Base-by-base conservation (phyloP, 2,888 invertebrate genomes). In the Clusia tigrina region DNA sequence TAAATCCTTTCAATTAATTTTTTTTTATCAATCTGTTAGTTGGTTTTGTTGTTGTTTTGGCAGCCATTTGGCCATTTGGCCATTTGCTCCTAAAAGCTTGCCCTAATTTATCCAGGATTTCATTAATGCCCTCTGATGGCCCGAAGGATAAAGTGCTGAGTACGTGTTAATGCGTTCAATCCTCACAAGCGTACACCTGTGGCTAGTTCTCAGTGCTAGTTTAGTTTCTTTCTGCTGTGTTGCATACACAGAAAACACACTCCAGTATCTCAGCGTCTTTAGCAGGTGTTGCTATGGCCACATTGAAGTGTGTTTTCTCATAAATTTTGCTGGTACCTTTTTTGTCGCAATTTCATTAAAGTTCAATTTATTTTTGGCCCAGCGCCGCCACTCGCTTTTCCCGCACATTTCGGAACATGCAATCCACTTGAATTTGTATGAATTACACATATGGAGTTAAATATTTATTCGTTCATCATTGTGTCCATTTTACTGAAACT, bases 341-440 rank as follows among this genome's bases (percentile, higher is more conserved):
- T n/a, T n/a, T n/a, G 48, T 18, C 48, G 48, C 48, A 48, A 42
- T 42, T 42, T 42, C 10, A 42, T 42, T 42, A 42, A 42, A 42
- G 42, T 42, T 48, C 15, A 20, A 20, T 48, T 20, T 48, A 18
- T 42, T 42, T 42, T n/a, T n/a, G n/a, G n/a, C n/a, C n/a, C n/a
- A n/a, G n/a, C n/a, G n/a, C n/a, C n/a, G n/a, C n/a, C n/a, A n/a
- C n/a, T n/a, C n/a, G n/a, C n/a, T n/a, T n/a, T n/a, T n/a, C n/a
- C n/a, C n/a, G n/a, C n/a, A n/a, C n/a, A n/a, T n/a, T n/a, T 42
- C n/a, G 42, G 42, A 42, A 42, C n/a, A 6, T 32, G 12, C 12
- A 15, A 6, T 42, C 12, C 12, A 9, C 32, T 32, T 32, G 32
- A 9, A 9, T 32, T 32, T 32, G 32, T 32, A 32, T 32, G 5